Percentiles rank a stretch among this genome's conserved stretches.
phyloP scores from a whole-genome alignment of 1,140 invertebrate species.

The Trachelipus rathkii region DNA sequence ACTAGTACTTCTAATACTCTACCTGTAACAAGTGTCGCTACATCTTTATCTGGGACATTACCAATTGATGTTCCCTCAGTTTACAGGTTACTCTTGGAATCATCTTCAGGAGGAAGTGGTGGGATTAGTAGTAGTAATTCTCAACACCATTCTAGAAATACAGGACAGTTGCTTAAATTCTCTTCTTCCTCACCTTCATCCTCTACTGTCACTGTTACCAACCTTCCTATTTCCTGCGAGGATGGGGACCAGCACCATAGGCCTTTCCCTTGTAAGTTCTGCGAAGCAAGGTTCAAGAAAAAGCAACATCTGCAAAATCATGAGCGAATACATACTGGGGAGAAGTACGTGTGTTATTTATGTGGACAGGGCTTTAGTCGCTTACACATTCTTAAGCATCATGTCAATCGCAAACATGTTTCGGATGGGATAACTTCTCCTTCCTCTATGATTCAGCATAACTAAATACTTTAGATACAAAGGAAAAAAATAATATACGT shows the following conservation, averaged over 20 bases:
- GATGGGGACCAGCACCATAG: constrained; percentile 61
- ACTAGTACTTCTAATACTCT: background rate
- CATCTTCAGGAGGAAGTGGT: background rate
- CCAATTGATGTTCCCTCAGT: background rate
- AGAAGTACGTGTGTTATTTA: constrained; percentile 50
- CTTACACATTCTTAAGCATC: constrained; percentile 44
- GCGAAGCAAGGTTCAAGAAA: constrained; percentile 61
- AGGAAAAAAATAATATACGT: no score
- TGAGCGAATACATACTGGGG: constrained; percentile 62
- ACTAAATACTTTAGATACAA: background rate
- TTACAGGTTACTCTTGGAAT: background rate
- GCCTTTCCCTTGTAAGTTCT: constrained; percentile 61
- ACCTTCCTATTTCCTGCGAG: constrained; percentile 4
- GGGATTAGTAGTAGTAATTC: background rate
- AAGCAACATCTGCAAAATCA: constrained; percentile 68
- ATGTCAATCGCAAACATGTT: constrained; percentile 37
- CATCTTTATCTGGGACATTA: background rate
- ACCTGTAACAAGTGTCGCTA: no score
- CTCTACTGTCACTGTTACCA: background rate
- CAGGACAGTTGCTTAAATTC: background rate
- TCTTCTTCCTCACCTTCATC: constrained; percentile 4
- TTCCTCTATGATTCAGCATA: background rate
- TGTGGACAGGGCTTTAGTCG: constrained; percentile 45
- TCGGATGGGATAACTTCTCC: background rate
- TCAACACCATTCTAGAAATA: no score